These are phyloP conservation scores for Salvelinus fontinalis DNA, from an alignment of 2,113 vertebrate species.

Conservation along the genomic window DNA sequence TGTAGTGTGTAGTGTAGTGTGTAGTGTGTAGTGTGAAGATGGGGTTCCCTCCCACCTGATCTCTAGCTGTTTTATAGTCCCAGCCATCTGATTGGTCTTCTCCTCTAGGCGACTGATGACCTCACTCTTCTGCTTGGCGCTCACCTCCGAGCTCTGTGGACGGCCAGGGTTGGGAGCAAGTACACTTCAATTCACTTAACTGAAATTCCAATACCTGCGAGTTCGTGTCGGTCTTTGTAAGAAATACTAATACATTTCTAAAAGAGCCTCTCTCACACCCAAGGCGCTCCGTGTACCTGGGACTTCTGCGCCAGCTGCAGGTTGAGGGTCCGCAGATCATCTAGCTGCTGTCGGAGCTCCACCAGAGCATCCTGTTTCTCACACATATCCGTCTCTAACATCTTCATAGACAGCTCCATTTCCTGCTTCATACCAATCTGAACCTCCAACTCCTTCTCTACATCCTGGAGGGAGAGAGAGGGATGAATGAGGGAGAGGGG, in stretches of 20 bases:
- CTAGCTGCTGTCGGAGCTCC: conserved; percentile 92
- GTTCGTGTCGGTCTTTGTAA: not conserved
- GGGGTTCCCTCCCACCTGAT: conserved; percentile 79
- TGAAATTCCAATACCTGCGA: not conserved
- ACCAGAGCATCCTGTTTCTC: conserved; percentile 96
- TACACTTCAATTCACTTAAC: not conserved
- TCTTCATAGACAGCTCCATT: conserved; percentile 98
- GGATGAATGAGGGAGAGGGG: not conserved
- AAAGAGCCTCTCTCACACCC: no score
- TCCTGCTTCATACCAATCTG: conserved; percentile 99
- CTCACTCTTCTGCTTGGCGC: conserved; percentile 93
- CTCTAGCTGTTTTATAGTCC: conserved; percentile 93
- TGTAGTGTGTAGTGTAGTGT: no score
- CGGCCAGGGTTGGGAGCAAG: not conserved
- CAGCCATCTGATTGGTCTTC: conserved; percentile 95
- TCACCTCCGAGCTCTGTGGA: conserved; percentile 82
- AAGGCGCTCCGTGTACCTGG: conserved; percentile 75
- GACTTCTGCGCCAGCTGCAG: conserved; percentile 93
- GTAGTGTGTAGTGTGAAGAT: not conserved
- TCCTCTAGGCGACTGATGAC: conserved; percentile 91
- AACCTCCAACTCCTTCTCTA: conserved; percentile 94
- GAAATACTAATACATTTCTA: no score
- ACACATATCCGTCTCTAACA: conserved; percentile 97
- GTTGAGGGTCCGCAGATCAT: conserved; percentile 92
- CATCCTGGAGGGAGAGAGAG: conserved; percentile 80